Percentiles rank a stretch among this genome's conserved stretches.
These are phyloP conservation scores for Callorhinus ursinus DNA, from an alignment of 2,113 vertebrate genomes.

Conservation along the genomic window DNA sequence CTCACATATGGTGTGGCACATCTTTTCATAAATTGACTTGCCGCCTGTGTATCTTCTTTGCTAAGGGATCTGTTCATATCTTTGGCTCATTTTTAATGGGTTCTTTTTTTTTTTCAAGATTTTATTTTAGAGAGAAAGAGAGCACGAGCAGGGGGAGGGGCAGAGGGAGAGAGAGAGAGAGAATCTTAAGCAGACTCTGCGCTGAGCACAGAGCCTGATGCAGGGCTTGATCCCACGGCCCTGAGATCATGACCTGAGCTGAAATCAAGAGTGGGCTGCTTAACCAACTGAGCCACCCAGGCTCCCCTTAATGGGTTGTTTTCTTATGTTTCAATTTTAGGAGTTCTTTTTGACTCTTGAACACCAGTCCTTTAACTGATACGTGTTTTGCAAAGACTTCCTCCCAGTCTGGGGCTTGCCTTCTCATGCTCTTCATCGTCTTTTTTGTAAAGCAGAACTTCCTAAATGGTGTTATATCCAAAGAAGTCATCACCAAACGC, in stretches of 20 bases:
- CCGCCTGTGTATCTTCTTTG: neutral
- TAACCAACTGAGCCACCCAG: neutral
- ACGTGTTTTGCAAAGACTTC: neutral
- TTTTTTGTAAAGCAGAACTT: neutral
- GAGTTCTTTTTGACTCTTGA: neutral
- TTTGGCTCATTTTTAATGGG: neutral
- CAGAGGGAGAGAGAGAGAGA: neutral
- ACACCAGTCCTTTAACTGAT: neutral
- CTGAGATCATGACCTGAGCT: neutral
- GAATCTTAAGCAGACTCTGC: neutral
- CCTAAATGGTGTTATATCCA: neutral
- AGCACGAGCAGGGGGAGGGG: neutral
- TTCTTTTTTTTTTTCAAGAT: neutral
- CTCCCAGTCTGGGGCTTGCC: neutral
- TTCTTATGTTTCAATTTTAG: neutral
- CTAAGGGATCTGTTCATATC: neutral
- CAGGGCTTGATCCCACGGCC: neutral
- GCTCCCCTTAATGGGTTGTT: neutral
- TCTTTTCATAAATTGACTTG: neutral
- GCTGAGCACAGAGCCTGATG: accelerated
- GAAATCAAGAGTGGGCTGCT: neutral
- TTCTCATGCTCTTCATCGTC: neutral
- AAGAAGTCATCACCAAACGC: neutral
- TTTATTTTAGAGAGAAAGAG: neutral
- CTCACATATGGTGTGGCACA: neutral